Conservation (phyloP, 1,140 invertebrate genomes). For the Polypedilum pembai region DNA sequence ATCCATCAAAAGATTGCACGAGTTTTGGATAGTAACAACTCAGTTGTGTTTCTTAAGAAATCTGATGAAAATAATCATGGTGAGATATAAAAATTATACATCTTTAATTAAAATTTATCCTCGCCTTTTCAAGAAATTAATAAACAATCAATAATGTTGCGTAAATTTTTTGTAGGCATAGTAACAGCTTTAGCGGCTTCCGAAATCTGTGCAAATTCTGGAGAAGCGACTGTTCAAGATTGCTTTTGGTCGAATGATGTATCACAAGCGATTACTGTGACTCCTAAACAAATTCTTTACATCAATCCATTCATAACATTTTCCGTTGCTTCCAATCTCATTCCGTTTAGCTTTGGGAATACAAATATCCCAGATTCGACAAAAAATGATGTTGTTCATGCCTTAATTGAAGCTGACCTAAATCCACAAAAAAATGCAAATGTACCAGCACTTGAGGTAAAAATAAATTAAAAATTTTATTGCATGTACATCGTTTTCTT, state of each 20-base stretch:
- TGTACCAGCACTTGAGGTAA: not conserved
- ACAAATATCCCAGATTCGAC: slow-evolving; percentile 29
- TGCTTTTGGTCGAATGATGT: slow-evolving; percentile 48
- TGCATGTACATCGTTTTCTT: not conserved
- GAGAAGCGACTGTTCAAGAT: slow-evolving; percentile 47
- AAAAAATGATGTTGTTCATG: slow-evolving; percentile 33
- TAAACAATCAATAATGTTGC: slow-evolving; percentile 24
- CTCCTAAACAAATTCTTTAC: slow-evolving; percentile 43
- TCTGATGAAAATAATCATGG: slow-evolving; percentile 40
- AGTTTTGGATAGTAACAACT: slow-evolving; percentile 43
- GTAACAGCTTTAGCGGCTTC: slow-evolving; percentile 45
- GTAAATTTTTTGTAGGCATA: slow-evolving; percentile 32
- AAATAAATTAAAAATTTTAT: not conserved
- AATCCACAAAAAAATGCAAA: slow-evolving; percentile 29
- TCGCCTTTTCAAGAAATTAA: slow-evolving; percentile 20
- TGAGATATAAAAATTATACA: slow-evolving; percentile 31
- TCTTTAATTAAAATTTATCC: slow-evolving; percentile 20
- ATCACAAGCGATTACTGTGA: slow-evolving; percentile 47
- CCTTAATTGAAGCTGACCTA: slow-evolving; percentile 37
- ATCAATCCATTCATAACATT: slow-evolving; percentile 42
- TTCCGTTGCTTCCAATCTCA: slow-evolving; percentile 34
- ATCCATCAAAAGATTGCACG: slow-evolving; percentile 44
- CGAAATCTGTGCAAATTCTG: slow-evolving; percentile 47
- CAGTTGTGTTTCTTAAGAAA: slow-evolving; percentile 41
- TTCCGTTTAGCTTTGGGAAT: slow-evolving; percentile 37